A percentile compares a stretch with the other conserved stretches of the same genome.
Conservation (phyloP, 2,888 invertebrate species). For the Aporophyla nigra region DNA sequence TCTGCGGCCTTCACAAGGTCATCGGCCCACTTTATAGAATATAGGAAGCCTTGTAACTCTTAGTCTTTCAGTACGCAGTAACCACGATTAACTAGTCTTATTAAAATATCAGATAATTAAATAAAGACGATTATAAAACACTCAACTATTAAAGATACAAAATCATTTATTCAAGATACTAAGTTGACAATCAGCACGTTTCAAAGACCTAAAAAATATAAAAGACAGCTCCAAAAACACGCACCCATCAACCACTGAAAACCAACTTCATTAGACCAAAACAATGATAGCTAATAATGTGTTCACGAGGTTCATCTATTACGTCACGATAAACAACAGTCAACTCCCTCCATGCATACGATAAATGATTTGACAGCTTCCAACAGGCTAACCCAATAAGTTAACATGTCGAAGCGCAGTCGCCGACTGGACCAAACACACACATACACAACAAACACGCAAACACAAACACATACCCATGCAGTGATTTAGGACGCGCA, state of each 20-base stretch:
- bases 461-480: conserved; percentile 16
- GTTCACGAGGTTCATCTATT: conserved; percentile 24
- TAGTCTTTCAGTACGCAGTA: too few relatives aligned
- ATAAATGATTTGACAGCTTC: conserved; percentile 58
- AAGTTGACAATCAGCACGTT: neutral
- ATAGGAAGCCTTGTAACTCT: too few relatives aligned
- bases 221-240: neutral
- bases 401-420: conserved; percentile 57
- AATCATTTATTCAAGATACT: neutral
- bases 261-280: conserved; percentile 19
- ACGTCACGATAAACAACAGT: conserved; percentile 47
- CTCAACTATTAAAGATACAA: neutral
- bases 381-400: conserved; percentile 56
- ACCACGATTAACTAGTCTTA: neutral
- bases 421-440: conserved; percentile 15
- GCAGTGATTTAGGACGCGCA: conserved; percentile 68
- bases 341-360: conserved; percentile 37
- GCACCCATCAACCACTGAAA: neutral
- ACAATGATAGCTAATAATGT: conserved; percentile 42
- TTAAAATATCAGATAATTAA: neutral
- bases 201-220: neutral
- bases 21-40: too few relatives aligned
- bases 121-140: neutral
- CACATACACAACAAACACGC: conserved; percentile 24
- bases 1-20: too few relatives aligned